A percentile compares a stretch with the other conserved stretches of the same genome.
Evolutionary conservation across 2,888 invertebrate species (phyloP).

Genomic region (Rhagium mordax): DNA sequence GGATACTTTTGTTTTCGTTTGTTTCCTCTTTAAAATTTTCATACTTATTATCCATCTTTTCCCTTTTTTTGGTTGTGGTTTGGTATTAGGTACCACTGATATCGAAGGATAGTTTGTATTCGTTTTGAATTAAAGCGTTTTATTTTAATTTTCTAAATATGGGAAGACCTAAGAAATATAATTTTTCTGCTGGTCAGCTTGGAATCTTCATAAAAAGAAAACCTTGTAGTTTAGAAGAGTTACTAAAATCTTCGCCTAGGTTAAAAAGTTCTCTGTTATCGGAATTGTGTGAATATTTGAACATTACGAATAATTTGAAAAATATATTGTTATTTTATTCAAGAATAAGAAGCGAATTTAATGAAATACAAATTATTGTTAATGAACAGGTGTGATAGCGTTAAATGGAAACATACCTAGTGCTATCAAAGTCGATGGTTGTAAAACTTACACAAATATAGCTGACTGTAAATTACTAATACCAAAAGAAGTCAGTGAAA

Average conservation of each 20-base stretch:
- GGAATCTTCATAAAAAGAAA: not conserved
- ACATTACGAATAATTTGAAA: not conserved
- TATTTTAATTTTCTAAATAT: not conserved
- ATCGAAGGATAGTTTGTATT: too few relatives aligned
- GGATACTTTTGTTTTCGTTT: too few relatives aligned
- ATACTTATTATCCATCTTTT: too few relatives aligned
- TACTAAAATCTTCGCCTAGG: not conserved
- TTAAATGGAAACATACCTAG: too few relatives aligned
- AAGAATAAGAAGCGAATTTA: not conserved
- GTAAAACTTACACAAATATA: not conserved
- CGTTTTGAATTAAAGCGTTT: too few relatives aligned
- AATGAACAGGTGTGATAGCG: too few relatives aligned
- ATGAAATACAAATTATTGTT: too few relatives aligned
- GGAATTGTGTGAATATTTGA: not conserved
- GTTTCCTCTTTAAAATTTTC: too few relatives aligned
- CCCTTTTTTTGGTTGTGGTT: too few relatives aligned
- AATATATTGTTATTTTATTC: not conserved
- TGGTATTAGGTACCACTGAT: too few relatives aligned
- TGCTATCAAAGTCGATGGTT: too few relatives aligned
- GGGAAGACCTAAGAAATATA: not conserved
- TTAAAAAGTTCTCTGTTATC: not conserved
- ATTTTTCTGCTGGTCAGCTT: not conserved
- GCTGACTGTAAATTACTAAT: not conserved
- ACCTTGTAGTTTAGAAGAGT: not conserved
- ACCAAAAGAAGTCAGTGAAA: too few relatives aligned